A percentile compares a stretch with the other conserved stretches of the same genome.
Evolutionary conservation across 2,888 invertebrate species (phyloP).

Genomic region (Cartodere bifasciata): DNA sequence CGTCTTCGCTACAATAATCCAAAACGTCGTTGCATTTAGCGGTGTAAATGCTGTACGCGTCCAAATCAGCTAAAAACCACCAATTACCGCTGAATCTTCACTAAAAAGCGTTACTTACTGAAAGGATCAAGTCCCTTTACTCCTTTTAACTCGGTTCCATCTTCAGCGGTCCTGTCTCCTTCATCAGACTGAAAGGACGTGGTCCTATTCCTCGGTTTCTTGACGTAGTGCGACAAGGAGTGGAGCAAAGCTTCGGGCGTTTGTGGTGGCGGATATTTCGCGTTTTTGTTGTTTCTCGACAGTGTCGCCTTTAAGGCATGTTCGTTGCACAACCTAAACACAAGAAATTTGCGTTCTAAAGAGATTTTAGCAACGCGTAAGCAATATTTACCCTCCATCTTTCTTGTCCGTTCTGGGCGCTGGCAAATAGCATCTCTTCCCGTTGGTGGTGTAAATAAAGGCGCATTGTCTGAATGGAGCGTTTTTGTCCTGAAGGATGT

Average conservation of each 20-base stretch:
- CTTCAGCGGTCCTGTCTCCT: conserved; percentile 31
- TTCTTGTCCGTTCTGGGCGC: conserved; percentile 61
- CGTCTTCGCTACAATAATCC: conserved; percentile 62
- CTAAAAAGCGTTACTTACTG: conserved; percentile 33
- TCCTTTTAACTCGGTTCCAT: conserved; percentile 36
- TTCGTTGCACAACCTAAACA: conserved; percentile 49
- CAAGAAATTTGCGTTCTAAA: not conserved
- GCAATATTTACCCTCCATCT: conserved; percentile 43
- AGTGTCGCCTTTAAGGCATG: conserved; percentile 54
- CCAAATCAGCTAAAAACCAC: conserved; percentile 38
- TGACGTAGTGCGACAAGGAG: conserved; percentile 51
- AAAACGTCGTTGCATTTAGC: conserved; percentile 44
- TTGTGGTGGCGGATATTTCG: conserved; percentile 48
- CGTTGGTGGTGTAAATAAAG: conserved; percentile 52
- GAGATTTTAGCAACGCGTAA: not conserved
- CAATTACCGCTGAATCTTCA: conserved; percentile 7
- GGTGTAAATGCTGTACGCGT: conserved; percentile 37
- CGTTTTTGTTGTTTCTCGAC: conserved; percentile 45
- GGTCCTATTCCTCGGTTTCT: conserved; percentile 27
- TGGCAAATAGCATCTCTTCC: conserved; percentile 64
- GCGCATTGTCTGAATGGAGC: conserved; percentile 79
- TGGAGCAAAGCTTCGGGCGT: conserved; percentile 54
- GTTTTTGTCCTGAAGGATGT: conserved; percentile 69
- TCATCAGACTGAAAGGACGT: conserved; percentile 27
- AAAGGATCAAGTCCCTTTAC: conserved; percentile 43